Evolutionary conservation across 2,888 invertebrate genomes (phyloP).

Genomic region (Drosophila nr. perissopoda): DNA sequence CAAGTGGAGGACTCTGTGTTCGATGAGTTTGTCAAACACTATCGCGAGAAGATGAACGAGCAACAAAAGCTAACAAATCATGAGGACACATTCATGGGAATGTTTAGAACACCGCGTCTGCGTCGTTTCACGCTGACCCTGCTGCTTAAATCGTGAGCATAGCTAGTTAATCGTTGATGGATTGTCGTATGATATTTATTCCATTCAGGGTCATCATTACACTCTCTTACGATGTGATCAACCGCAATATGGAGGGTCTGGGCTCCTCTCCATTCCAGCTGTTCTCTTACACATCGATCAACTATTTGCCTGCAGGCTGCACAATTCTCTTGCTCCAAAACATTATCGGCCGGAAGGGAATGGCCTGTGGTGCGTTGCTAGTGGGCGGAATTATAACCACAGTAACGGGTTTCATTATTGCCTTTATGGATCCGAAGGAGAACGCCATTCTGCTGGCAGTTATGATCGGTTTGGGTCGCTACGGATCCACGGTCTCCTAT

Average conservation of each 20-base stretch:
- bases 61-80: slow-evolving; percentile 49
- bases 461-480: slow-evolving; percentile 86
- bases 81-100: slow-evolving; percentile 84
- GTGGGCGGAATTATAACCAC: slow-evolving; percentile 86
- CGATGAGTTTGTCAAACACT: slow-evolving; percentile 83
- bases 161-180: neutral
- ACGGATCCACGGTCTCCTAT: slow-evolving; percentile 87
- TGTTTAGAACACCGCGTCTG: slow-evolving; percentile 86
- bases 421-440: slow-evolving; percentile 75
- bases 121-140: slow-evolving; percentile 86
- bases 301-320: slow-evolving; percentile 86
- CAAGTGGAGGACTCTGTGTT: slow-evolving; percentile 84
- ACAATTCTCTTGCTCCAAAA: slow-evolving; percentile 83
- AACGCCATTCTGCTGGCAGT: slow-evolving; percentile 84
- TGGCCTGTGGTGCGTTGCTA: slow-evolving; percentile 86
- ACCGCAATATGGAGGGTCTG: slow-evolving; percentile 86
- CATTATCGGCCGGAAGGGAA: slow-evolving; percentile 85
- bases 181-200: neutral
- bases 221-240: slow-evolving; percentile 87
- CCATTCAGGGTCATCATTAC: slow-evolving; percentile 86
- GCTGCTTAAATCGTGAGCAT: slow-evolving; percentile 87
- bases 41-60: slow-evolving; percentile 71
- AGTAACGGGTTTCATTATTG: slow-evolving; percentile 85
- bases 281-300: slow-evolving; percentile 86
- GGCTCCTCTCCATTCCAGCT: slow-evolving; percentile 86